Base-by-base conservation (phyloP, 2,113 vertebrate genomes). In the Corythaeola cristata region DNA sequence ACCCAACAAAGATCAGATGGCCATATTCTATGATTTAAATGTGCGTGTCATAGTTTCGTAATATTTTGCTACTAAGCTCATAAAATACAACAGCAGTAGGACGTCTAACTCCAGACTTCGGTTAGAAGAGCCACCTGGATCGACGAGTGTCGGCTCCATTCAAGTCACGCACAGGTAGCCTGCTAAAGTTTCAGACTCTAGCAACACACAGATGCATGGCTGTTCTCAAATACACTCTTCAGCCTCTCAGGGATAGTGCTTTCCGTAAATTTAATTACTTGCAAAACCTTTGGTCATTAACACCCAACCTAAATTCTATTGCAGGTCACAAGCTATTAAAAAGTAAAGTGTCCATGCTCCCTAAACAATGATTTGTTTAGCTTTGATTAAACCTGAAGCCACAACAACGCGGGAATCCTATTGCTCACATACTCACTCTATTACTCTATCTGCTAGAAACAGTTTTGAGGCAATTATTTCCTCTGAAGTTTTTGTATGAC, bases 221-320 rank as follows among this genome's bases (percentile, higher is more conserved):
- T 11, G 87, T 44, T 87, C 88, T 64, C 80, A 49, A 49, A 64
- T 52, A 39, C 82, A 9, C 87, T 80, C 77, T 26, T 64, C 75
- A 81, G 85, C 95, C 96, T 96, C 97, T 93, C 82, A 96, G 97
- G 95, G 97, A 97, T 58, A 91, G 90, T 37, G 37, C 96, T 96
- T 96, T 87, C 97, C 90, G 16, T 96, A 94, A 73, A 97, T 96
- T 98, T 97, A 97, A 97, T 96, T 97, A 97, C 98, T 97, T 96
- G 98, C 97, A 96, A 98, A 97, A 97, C 97, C 96, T 96, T 97
- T 94, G 85, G 98, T 97, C 98, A 91, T 98, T 98, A 98, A 98
- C 98, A 98, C 98, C 97, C 97, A 94, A 92, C 72, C 92, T 41
- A 90, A 98, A 97, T 95, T 66, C 91, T 95, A 89, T 33, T 90